These are phyloP conservation scores for Sialis fuliginosa DNA, from an alignment of 2,888 invertebrate species.

Conservation along the genomic window DNA sequence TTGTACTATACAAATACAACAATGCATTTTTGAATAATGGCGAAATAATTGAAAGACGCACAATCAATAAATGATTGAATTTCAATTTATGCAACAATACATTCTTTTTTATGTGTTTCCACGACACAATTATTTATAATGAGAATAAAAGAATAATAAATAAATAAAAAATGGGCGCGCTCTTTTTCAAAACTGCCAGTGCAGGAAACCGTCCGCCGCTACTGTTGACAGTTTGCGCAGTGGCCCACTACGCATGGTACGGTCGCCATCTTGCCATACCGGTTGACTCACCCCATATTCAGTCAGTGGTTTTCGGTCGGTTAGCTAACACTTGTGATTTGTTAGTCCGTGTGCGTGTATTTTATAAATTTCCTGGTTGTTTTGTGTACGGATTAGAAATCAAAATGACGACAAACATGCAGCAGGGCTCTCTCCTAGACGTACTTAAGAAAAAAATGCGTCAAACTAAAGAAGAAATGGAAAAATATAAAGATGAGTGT, in stretches of 20 bases:
- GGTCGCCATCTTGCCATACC: constrained; percentile 20
- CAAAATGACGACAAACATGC: constrained; percentile 76
- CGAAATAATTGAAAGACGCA: no score
- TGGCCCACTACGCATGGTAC: constrained; percentile 16
- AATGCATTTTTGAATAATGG: no score
- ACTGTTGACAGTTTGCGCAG: not conserved
- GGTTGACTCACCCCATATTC: constrained; percentile 26
- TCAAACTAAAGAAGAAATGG: constrained; percentile 97
- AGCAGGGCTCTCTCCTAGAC: constrained; percentile 87
- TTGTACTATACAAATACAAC: no score
- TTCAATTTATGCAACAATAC: not conserved
- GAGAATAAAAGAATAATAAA: not conserved
- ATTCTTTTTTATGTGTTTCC: not conserved
- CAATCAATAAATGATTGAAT: not conserved
- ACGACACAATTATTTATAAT: not conserved
- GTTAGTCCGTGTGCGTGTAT: constrained; percentile 1
- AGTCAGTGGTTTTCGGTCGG: constrained; percentile 11
- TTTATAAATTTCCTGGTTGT: not conserved
- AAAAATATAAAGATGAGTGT: constrained; percentile 94
- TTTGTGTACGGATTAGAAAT: constrained; percentile 12
- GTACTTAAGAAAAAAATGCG: constrained; percentile 99
- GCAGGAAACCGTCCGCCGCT: constrained; percentile 1
- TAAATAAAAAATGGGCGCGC: constrained; percentile 1
- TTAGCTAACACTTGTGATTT: not conserved
- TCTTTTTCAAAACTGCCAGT: not conserved